Base-by-base conservation (phyloP, 2,797 vertebrate genomes). In the Sebastes jordani region DNA sequence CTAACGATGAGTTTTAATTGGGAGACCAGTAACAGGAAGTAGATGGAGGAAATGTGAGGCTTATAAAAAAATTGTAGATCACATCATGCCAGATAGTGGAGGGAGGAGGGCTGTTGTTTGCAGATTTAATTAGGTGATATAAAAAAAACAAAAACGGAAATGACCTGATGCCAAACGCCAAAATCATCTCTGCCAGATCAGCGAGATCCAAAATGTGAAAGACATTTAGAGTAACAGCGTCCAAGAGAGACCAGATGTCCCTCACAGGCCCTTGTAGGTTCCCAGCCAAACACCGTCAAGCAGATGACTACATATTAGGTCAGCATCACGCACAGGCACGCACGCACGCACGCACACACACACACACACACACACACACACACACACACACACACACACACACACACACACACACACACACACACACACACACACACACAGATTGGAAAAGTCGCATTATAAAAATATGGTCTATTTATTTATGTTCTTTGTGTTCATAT, bases 231-330 rank as follows among this genome's bases (percentile, higher is more conserved):
- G 80, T 20, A 71, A 78, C 62, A 34, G 59, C 63, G 54, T 83
- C 81, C 55, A 82, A 78, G 49, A 82, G 27, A 80, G 76, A 75
- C 86, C 90, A 88, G 89, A 91, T 91, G 93, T 89, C 86, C 23
- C 75, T 61, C 70, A 86, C 78, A 84, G 82, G 65, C 65, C 66
- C 63, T 79, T 79, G 84, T 67, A 85, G 78, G 60, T 79, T 70
- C 16, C 59, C 65, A 52, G 70, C 76, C 78, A 86, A 88, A 83
- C 74, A 65, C 65, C 55, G 58, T 85, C 68, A 83, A 74, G 63
- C 84, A 62, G 63, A 82, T 87, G 85, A 90, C 58, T 72, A 23
- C 64, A 78, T 78, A 87, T 84, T 76, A 76, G 63, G 29, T 83
- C 81, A 75, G 52, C 42, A 67, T 61, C 69, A 64, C 25, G 34